phyloP scores from a whole-genome alignment of 1,140 invertebrate genomes.

The Zaprionus lachaisei region DNA sequence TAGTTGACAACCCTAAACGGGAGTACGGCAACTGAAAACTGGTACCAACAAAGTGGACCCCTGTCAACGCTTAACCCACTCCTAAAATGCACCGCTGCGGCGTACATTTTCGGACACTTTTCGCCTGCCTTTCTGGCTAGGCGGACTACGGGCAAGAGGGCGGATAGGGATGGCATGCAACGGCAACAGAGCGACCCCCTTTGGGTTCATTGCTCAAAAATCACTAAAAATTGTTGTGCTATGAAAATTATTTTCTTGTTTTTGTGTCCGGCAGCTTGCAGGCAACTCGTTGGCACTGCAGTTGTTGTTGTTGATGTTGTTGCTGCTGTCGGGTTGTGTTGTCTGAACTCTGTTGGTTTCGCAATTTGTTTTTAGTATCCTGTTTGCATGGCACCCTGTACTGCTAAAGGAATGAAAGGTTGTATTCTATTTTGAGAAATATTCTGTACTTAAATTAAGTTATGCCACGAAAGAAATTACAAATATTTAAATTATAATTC shows the following conservation, averaged over 20 bases:
- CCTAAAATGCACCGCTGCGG: slow-evolving; percentile 66
- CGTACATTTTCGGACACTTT: slow-evolving; percentile 66
- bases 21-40: not conserved
- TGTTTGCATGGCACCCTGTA: slow-evolving; percentile 40
- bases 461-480: not conserved
- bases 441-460: not conserved
- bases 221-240: slow-evolving; percentile 54
- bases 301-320: not conserved
- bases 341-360: slow-evolving; percentile 44
- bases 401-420: not conserved
- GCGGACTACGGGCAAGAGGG: not conserved
- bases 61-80: slow-evolving; percentile 59
- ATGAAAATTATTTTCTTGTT: slow-evolving; percentile 60
- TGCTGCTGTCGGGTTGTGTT: not conserved
- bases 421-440: not conserved
- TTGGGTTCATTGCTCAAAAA: slow-evolving; percentile 54
- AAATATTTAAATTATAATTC: not conserved
- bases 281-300: slow-evolving; percentile 26
- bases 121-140: not conserved
- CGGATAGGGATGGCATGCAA: not conserved
- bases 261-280: slow-evolving; percentile 36
- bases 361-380: slow-evolving; percentile 74
- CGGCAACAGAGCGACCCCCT: not conserved
- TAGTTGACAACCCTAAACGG: slow-evolving; percentile 43
- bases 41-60: slow-evolving; percentile 11